Evolutionary conservation across 2,888 invertebrate species (phyloP).

Genomic region (Thumatha senex): DNA sequence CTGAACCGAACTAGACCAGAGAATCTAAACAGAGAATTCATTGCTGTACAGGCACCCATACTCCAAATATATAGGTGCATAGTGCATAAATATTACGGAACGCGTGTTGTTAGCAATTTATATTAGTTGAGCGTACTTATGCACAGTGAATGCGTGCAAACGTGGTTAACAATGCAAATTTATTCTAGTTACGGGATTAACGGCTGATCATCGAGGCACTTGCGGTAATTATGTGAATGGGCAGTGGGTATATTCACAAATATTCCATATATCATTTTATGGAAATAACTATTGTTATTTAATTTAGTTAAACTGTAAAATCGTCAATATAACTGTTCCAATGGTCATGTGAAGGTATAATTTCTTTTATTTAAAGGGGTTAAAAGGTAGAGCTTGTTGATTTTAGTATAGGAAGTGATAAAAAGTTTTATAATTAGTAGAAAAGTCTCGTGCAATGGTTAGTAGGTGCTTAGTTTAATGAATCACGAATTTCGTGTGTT

Average conservation of each 20-base stretch:
- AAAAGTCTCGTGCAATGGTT: no score
- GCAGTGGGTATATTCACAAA: conserved; percentile 41
- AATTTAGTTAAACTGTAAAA: conserved; percentile 3
- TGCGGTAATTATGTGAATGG: conserved; percentile 68
- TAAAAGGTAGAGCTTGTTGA: no score
- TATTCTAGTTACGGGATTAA: conserved; percentile 74
- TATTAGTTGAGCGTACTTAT: conserved; percentile 54
- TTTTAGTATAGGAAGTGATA: no score
- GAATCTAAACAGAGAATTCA: no score
- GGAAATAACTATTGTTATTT: conserved; percentile 25
- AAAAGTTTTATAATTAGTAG: no score
- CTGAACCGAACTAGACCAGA: no score
- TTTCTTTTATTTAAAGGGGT: no score
- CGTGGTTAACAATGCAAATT: conserved; percentile 73
- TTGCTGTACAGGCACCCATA: no score
- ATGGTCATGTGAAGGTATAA: neutral
- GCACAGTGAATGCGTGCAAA: conserved; percentile 50
- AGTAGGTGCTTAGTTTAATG: no score
- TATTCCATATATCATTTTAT: conserved; percentile 39
- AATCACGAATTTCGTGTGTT: no score
- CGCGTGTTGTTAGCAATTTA: conserved; percentile 49
- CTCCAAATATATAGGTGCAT: no score
- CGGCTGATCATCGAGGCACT: conserved; percentile 71
- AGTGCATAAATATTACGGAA: conserved; percentile 13
- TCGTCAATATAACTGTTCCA: neutral